Evolutionary conservation across 1,140 invertebrate species (phyloP), one percentile per base, ranked within the genome.

Genomic region (Triops cancriformis): DNA sequence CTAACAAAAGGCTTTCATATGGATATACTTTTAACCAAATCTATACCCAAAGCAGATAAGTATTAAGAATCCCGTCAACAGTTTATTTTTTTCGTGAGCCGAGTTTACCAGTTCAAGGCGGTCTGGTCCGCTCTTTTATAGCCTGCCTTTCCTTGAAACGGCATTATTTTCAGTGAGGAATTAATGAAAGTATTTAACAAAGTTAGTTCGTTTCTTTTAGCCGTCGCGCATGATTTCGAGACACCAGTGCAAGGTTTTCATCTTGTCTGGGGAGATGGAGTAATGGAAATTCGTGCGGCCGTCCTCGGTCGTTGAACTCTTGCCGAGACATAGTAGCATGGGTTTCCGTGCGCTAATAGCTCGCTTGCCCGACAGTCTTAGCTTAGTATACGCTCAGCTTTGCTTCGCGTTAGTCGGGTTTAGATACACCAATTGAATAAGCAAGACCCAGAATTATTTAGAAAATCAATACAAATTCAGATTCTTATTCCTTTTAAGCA

Each of bases 231-330:
- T 64, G 51, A 64, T 64, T 64, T 64, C 51, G 51, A 14, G 51
- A 64, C 51, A 64, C 18, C 51, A 64, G 51, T 64, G 51, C 51
- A 64, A 64, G 51, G 51, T 23, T 64, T 64, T 64, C 51, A 23
- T 64, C 51, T 64, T 64, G 51, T 64, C 51, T 64, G 51, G 51
- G 18, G 51, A 64, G 51, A 64, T 64, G 51, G 51, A 64, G 51
- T 64, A 64, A 64, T 64, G 51, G 51, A 64, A 64, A 64, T 64
- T 64, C 51, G 51, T 64, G 51, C 51, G 51, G 51, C 51, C 51
- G 51, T 64, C 51, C 51, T 64, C 51, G 51, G 51, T 64, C 51
- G 51, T 64, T 64, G 51, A 64, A 64, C 51, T 64, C 51, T 64
- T 64, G 51, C 9, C 51, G 51, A 18, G 51, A 64, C 51, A 64